These are phyloP conservation scores for Penaeus vannamei DNA, from an alignment of 1,140 invertebrate genomes.

Conservation along the genomic window DNA sequence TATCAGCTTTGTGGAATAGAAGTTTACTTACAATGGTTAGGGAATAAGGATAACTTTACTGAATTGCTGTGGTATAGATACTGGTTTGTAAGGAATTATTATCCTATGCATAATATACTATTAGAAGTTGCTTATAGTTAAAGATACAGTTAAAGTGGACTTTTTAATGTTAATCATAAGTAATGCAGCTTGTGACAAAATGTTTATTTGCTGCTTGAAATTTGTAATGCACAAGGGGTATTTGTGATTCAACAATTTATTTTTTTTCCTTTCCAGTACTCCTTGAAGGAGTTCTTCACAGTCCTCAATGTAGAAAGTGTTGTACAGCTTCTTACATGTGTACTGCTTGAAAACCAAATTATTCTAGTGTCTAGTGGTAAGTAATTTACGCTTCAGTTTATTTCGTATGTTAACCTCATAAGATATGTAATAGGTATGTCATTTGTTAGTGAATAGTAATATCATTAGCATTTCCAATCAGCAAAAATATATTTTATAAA, in stretches of 20 bases:
- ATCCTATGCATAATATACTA: neutral
- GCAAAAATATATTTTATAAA: no score
- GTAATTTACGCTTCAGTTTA: slow-evolving; percentile 16
- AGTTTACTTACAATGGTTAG: no score
- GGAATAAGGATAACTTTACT: no score
- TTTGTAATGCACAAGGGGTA: neutral
- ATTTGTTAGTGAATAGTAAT: neutral
- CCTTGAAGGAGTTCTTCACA: slow-evolving; percentile 88
- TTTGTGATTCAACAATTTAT: neutral
- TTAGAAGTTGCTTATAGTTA: no score
- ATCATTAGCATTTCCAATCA: neutral
- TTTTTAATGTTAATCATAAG: no score
- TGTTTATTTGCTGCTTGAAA: no score
- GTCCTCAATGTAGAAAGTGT: slow-evolving; percentile 91
- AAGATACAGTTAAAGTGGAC: no score
- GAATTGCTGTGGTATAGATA: neutral
- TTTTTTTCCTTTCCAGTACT: slow-evolving; percentile 95
- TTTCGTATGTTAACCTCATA: neutral
- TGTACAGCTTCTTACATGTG: slow-evolving; percentile 94
- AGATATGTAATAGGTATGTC: no score
- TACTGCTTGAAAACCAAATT: slow-evolving; percentile 97
- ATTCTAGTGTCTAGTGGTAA: slow-evolving; percentile 91
- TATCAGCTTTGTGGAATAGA: no score
- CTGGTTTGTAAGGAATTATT: neutral
- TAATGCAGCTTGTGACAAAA: no score